Conservation (phyloP, 2,888 invertebrate species). For the Polydrusus pterygomalis region DNA sequence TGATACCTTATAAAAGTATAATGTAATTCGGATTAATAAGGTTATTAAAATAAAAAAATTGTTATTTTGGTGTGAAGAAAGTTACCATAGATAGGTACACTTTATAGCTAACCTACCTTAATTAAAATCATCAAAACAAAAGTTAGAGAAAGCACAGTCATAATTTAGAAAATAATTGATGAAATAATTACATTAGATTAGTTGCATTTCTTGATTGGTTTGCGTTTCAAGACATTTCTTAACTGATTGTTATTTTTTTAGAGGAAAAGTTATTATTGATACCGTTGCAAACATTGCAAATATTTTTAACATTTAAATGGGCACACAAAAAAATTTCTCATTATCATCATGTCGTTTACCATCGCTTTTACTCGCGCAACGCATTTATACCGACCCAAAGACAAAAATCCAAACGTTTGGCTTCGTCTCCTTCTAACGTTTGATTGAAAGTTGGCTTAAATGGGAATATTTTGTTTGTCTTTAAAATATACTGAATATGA, state of each 20-base stretch:
- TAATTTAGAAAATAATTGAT: not conserved
- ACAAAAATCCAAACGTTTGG: too few species aligned
- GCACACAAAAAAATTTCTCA: not conserved
- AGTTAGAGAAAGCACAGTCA: constrained; percentile 10
- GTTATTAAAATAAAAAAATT: constrained; percentile 13
- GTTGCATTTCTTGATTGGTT: constrained; percentile 1
- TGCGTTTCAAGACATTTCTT: constrained; percentile 5
- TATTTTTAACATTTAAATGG: constrained; percentile 1
- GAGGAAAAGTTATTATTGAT: not conserved
- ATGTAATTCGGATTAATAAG: constrained; percentile 13
- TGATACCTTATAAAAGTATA: constrained; percentile 5
- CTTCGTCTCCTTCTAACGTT: too few species aligned
- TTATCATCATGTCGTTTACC: too few species aligned
- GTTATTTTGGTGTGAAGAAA: constrained; percentile 17
- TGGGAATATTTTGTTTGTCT: too few species aligned
- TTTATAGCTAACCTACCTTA: not conserved
- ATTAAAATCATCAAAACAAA: constrained; percentile 23
- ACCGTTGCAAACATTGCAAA: constrained; percentile 3
- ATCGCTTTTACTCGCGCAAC: too few species aligned
- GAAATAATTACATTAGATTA: constrained; percentile 4
- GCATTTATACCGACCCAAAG: too few species aligned
- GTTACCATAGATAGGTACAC: not conserved
- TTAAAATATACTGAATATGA: too few species aligned
- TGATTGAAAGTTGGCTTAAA: too few species aligned
- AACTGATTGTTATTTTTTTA: not conserved